phyloP scores from a whole-genome alignment of 2,888 invertebrate species.

The Dinocampus coccinellae region DNA sequence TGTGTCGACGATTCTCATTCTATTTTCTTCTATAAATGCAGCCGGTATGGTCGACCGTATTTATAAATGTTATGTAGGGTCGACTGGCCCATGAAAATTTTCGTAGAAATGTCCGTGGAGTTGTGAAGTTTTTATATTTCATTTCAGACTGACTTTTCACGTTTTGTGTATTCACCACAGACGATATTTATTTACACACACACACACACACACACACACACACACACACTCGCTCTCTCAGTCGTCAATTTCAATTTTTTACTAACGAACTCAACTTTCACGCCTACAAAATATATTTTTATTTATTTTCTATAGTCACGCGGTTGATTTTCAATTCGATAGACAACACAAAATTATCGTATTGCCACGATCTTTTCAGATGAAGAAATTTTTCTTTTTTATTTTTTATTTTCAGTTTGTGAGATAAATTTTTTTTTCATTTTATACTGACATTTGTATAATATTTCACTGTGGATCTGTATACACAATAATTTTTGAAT shows the following conservation, averaged over 20 bases:
- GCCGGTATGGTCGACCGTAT: neutral
- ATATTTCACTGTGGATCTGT: no score
- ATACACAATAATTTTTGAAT: neutral
- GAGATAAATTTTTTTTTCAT: neutral
- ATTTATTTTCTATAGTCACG: constrained; percentile 17
- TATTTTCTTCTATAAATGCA: neutral
- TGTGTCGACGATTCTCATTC: neutral
- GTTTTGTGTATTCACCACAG: neutral
- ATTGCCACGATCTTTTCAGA: constrained; percentile 21
- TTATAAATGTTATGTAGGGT: neutral
- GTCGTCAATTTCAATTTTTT: constrained; percentile 40
- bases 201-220: no score
- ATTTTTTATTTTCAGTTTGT: neutral
- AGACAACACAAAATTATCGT: constrained; percentile 14
- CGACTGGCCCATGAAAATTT: neutral
- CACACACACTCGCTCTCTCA: no score
- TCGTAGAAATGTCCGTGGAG: neutral
- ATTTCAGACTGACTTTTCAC: neutral
- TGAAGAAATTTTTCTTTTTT: constrained; percentile 7
- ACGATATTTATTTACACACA: neutral
- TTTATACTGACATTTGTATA: no score
- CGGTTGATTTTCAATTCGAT: constrained; percentile 22
- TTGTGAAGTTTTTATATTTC: neutral
- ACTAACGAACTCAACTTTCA: constrained; percentile 46
- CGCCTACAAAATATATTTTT: constrained; percentile 40